Percentiles rank a stretch among this genome's conserved stretches.
phyloP scores from a whole-genome alignment of 2,888 invertebrate species.

The Bellardia pandia region DNA sequence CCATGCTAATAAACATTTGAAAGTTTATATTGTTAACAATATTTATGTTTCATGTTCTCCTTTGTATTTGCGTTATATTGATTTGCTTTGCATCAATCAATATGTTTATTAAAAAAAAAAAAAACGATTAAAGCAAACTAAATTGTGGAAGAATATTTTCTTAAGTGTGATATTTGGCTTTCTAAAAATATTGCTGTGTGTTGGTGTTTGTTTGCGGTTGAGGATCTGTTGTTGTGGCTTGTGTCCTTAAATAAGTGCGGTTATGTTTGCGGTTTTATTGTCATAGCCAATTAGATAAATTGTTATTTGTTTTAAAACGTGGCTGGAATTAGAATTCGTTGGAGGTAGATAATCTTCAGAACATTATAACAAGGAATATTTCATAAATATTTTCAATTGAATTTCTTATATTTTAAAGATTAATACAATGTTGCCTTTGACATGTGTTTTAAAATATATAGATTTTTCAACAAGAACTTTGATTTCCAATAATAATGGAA shows the following conservation, averaged over 20 bases:
- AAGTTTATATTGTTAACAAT: slow-evolving; percentile 6
- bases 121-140: slow-evolving; percentile 10
- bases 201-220: background rate
- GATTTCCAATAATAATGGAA: no score
- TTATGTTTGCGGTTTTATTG: slow-evolving; percentile 29
- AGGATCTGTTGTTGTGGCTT: background rate
- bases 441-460: no score
- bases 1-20: background rate
- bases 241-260: background rate
- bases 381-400: no score
- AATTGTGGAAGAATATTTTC: slow-evolving; percentile 33
- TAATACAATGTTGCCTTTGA: no score
- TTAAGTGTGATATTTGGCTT: slow-evolving; percentile 18
- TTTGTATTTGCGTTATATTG: background rate
- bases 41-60: background rate
- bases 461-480: no score
- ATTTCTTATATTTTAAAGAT: no score
- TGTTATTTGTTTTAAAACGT: slow-evolving; percentile 15
- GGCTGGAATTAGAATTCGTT: background rate
- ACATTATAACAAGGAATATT: background rate
- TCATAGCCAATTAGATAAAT: slow-evolving; percentile 39
- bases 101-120: slow-evolving; percentile 10
- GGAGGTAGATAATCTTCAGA: background rate
- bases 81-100: slow-evolving; percentile 32
- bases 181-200: background rate